Evolutionary conservation across 2,797 vertebrate genomes (phyloP), one percentile per base, ranked within the genome.

Genomic region (Tokudaia tokunoshimensis): DNA sequence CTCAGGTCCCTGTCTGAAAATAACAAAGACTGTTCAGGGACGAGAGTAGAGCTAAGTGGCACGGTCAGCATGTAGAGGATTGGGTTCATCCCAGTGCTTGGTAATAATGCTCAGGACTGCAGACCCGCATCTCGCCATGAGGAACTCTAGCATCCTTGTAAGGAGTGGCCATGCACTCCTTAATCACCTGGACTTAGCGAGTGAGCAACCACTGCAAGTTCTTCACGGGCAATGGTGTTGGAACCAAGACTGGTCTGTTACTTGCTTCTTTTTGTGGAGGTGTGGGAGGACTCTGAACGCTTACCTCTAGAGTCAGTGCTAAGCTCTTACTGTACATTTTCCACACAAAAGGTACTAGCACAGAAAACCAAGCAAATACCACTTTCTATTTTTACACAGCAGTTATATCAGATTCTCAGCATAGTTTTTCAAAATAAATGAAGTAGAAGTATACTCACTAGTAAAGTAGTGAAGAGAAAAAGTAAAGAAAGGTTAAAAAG

Each of bases 391-490:
- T 91, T 95, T 84, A 59, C 93, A 94, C 72, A 75, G 61, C 59
- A 57, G 19, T 63, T 11, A 72, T 13, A 91, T 31, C 59, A 72
- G 50, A 75, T 79, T 94, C 91, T 83, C 76, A 96, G 96, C 95
- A 94, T 70, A 89, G 24, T 14, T 89, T 94, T 92, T 67, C 72
- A 83, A 87, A 95, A 75, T 78, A 92, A 94, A 65, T n/a, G 94
- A 44, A 92, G 41, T 70, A 95, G 92, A 92, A 94, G 84, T 75
- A 90, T 96, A 96, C 95, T 97, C 97, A 97, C 97, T 98, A 97
- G 96, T 92, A 93, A 94, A 91, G 92, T 34, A 95, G 70, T 96
- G 95, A 96, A 92, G 91, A 97, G 79, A 95, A 92, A 92, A 95
- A 96, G 92, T 84, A 97, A 96, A 83, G 94, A 95, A 95, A 95